Evolutionary conservation across 2,113 vertebrate species (phyloP), one percentile per base, ranked within the genome.

Genomic region (Phylloscopus whistleri): DNA sequence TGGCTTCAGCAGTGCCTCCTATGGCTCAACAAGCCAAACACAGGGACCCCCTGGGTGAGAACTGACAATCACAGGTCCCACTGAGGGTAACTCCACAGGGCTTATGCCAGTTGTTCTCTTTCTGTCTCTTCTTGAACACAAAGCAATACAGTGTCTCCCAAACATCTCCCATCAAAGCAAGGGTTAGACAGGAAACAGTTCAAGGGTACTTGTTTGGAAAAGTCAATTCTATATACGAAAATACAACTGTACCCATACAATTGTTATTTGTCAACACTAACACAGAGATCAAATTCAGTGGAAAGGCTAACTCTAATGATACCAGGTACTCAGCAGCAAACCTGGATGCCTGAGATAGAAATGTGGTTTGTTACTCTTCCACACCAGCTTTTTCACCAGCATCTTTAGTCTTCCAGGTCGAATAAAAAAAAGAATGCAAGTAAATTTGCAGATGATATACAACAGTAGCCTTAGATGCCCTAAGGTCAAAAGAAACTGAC

Each of bases 1-100:
- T 1, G 6, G 48, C n/a, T 85, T 68, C 70, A 49, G 41, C 35
- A 44, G 31, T 11, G 43, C 13, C 48, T 58, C 0, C 0, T 10
- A 58, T 0, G 1, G 48, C 48, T 52, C 59, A n/a, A 26, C 23
- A 48, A 31, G 22, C 10, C 7, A 31, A 66, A 27, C 64, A 66
- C 24, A 27, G 26, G 22, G 56, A 76, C 30, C 16, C 44, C 55
- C 48, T 33, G 39, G 68, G 43, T 35, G 35, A 30, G 31, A 95
- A 59, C 10, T 35, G 60, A 41, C 72, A 67, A 30, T 43, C 69
- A 30, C 43, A 64, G 16, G 44, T 35, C 28, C 27, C 84, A 73
- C 10, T 8, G 20, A 73, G 23, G 46, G 62, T 5, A 60, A 60
- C 4, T 44, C 49, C 12, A 27, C n/a, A 51, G 53, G 21, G 10